Conservation (phyloP, 2,797 vertebrate species). For the Todus mexicanus region DNA sequence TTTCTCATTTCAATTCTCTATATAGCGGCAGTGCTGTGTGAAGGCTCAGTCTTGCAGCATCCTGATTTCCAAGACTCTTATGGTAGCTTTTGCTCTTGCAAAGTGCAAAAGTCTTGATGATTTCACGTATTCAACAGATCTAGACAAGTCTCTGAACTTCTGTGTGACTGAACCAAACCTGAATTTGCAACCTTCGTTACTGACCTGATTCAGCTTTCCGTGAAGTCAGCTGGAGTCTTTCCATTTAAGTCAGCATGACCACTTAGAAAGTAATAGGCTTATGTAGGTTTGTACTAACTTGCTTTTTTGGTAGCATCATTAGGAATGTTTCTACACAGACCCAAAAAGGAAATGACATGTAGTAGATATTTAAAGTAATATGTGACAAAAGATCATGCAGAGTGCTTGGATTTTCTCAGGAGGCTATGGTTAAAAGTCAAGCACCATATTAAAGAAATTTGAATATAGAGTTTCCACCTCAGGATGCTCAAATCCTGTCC, state of each 20-base stretch:
- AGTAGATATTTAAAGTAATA: background rate
- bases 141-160: slow-evolving; percentile 3
- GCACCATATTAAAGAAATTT: background rate
- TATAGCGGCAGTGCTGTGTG: background rate
- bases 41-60: background rate
- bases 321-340: background rate
- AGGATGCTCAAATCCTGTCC: background rate
- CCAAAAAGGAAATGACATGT: background rate
- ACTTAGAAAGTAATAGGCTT: background rate
- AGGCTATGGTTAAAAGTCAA: background rate
- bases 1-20: background rate
- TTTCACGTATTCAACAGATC: slow-evolving; percentile 2
- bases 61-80: background rate
- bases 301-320: background rate
- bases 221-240: slow-evolving; percentile 21
- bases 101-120: background rate
- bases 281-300: background rate
- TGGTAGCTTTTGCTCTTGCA: background rate
- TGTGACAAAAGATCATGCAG: background rate
- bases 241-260: background rate
- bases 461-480: background rate
- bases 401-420: background rate
- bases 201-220: background rate
- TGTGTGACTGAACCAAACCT: background rate
- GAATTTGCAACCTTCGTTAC: background rate